Conservation (phyloP, 1,140 invertebrate species). For the Stenopsyche tienmushanensis region DNA sequence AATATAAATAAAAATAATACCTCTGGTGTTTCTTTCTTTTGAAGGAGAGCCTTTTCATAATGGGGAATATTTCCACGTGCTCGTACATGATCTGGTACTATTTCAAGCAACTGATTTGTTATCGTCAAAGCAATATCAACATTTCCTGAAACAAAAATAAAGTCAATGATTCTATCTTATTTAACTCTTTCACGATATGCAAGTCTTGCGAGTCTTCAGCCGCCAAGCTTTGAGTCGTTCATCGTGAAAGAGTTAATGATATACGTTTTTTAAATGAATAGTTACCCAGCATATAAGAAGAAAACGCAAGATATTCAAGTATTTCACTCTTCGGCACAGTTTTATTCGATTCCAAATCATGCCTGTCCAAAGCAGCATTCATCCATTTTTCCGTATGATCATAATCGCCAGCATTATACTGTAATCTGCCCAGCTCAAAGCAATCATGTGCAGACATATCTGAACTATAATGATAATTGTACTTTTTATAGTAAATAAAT, state of each 20-base stretch:
- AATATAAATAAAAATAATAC: constrained; percentile 4
- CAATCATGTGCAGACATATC: constrained; percentile 86
- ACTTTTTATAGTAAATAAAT: neutral
- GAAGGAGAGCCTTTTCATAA: constrained; percentile 75
- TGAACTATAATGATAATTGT: constrained; percentile 51
- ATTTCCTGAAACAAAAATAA: constrained; percentile 69
- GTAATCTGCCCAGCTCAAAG: constrained; percentile 91
- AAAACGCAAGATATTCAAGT: constrained; percentile 95
- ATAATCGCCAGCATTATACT: constrained; percentile 93
- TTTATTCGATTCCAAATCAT: constrained; percentile 69
- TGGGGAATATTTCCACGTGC: constrained; percentile 84
- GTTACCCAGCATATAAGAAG: constrained; percentile 88
- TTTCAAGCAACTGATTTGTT: constrained; percentile 83
- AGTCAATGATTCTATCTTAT: neutral
- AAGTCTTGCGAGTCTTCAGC: neutral
- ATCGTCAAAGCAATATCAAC: constrained; percentile 81
- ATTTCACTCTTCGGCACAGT: constrained; percentile 77
- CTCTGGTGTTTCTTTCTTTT: constrained; percentile 53
- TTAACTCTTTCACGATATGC: neutral
- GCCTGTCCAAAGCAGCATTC: constrained; percentile 79
- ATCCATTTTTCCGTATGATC: constrained; percentile 96
- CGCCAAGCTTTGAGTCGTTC: neutral
- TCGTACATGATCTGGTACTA: constrained; percentile 80
- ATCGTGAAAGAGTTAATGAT: too few species aligned
- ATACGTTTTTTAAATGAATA: constrained; percentile 20